A percentile compares a stretch with the other conserved stretches of the same genome.
Conservation (phyloP, 2,797 vertebrate species). For the Podargus strigoides region DNA sequence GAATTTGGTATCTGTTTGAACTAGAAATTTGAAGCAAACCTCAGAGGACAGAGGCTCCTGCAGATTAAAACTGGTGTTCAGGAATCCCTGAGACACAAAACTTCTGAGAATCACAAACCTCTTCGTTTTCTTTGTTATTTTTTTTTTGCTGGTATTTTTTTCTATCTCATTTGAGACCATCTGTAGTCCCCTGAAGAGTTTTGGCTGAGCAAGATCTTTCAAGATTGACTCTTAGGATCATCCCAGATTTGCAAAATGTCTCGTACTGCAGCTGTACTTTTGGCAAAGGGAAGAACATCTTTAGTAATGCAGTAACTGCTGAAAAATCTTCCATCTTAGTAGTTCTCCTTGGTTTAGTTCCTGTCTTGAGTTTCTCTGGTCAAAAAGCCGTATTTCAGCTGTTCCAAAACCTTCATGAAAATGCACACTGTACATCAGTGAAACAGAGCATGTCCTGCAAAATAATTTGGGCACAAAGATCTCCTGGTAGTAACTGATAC, state of each 20-base stretch:
- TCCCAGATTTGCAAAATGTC: not conserved
- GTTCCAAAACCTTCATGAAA: not conserved
- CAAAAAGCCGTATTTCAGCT: not conserved
- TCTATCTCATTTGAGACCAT: not conserved
- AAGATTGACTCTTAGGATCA: not conserved
- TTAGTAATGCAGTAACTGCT: not conserved
- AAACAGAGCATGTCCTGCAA: not conserved
- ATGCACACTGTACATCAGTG: not conserved
- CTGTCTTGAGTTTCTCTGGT: not conserved
- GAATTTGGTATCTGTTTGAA: constrained; percentile 34
- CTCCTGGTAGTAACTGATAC: not conserved
- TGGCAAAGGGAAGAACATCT: not conserved
- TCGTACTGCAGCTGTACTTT: not conserved
- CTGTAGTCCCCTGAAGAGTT: not conserved
- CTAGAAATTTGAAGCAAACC: constrained; percentile 16
- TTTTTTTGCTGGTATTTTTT: not conserved
- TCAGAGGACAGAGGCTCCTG: not conserved
- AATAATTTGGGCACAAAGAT: not conserved
- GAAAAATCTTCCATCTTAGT: not conserved
- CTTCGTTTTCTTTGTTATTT: not conserved
- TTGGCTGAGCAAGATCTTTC: not conserved
- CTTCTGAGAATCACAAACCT: not conserved
- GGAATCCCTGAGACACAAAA: not conserved
- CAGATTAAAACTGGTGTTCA: constrained; percentile 1
- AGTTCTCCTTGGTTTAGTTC: not conserved